Conservation (phyloP, 2,797 vertebrate genomes). For the Oreochromis grahami region DNA sequence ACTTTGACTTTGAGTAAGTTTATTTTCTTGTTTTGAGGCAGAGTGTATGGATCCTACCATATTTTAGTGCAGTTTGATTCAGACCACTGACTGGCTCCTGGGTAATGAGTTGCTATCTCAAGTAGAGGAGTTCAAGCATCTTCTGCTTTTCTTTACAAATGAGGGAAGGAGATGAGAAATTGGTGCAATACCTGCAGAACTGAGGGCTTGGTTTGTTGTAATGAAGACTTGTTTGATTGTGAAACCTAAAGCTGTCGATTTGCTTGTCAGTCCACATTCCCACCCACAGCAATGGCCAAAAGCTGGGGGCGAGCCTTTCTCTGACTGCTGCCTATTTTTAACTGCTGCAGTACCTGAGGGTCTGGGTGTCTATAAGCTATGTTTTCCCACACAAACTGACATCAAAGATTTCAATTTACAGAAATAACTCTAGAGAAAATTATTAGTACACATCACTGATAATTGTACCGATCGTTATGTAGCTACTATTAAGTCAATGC, state of each 20-base stretch:
- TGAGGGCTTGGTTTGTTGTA: background rate
- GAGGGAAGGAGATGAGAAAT: background rate
- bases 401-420: background rate
- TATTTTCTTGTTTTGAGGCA: background rate
- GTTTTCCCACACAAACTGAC: background rate
- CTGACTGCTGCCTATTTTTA: background rate
- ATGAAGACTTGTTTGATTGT: background rate
- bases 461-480: background rate
- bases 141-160: background rate
- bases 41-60: background rate
- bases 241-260: background rate
- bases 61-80: background rate
- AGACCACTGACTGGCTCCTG: background rate
- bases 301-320: background rate
- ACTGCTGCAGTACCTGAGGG: background rate
- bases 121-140: background rate
- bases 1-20: background rate
- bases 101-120: background rate
- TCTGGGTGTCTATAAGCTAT: background rate
- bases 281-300: background rate
- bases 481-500: background rate
- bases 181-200: background rate
- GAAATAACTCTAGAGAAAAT: background rate
- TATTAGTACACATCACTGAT: background rate
- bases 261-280: fast-evolving